Evolutionary conservation across 2,888 invertebrate genomes (phyloP).

Genomic region (Platycheirus albimanus): DNA sequence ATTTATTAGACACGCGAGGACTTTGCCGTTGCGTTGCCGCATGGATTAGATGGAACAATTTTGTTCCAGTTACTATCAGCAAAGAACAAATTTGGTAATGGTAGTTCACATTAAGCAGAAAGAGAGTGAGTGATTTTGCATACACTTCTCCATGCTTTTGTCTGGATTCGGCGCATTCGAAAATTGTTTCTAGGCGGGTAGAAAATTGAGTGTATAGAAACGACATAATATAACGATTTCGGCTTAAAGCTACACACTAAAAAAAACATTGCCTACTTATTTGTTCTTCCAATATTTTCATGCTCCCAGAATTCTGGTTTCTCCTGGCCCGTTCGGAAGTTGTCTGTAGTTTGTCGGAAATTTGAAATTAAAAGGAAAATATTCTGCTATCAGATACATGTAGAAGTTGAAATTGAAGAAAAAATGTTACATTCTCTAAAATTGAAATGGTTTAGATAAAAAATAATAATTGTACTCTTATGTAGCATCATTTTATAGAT

Average conservation of each 20-base stretch:
- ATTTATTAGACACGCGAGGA: slow-evolving; percentile 13
- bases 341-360: slow-evolving; percentile 42
- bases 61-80: slow-evolving; percentile 5
- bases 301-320: slow-evolving; percentile 64
- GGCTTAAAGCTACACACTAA: slow-evolving; percentile 8
- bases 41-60: slow-evolving; percentile 18
- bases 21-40: slow-evolving; percentile 34
- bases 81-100: slow-evolving; percentile 5
- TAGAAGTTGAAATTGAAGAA: slow-evolving; percentile 9
- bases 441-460: slow-evolving; percentile 16
- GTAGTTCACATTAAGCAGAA: no score
- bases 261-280: slow-evolving; percentile 22
- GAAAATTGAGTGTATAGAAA: slow-evolving; percentile 1
- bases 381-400: slow-evolving; percentile 4
- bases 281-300: slow-evolving; percentile 10
- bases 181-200: slow-evolving; percentile 16
- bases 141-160: background rate
- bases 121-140: no score
- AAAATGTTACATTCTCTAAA: background rate
- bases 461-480: background rate
- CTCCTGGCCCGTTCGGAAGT: slow-evolving; percentile 69
- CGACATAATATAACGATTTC: slow-evolving; percentile 15
- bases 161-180: slow-evolving; percentile 18
- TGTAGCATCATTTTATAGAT: slow-evolving; percentile 33
- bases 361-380: slow-evolving; percentile 4